Evolutionary conservation across 2,113 vertebrate species (phyloP).

Genomic region (Nibea coibor): DNA sequence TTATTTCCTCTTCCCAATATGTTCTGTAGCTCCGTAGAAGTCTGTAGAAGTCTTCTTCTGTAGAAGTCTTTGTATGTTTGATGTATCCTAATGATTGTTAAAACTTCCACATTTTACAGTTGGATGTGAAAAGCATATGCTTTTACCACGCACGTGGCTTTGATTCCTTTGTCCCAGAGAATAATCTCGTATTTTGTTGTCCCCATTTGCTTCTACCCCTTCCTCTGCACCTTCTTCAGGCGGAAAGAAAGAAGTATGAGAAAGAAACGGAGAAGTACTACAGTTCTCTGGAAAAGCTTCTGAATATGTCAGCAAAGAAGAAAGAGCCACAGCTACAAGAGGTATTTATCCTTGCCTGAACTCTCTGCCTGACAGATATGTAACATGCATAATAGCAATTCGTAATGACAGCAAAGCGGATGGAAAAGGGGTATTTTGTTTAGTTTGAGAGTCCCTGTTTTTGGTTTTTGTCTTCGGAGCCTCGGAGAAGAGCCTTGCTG

Average conservation of each 20-base stretch:
- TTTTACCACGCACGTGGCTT: neutral
- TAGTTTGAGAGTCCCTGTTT: conserved; percentile 40
- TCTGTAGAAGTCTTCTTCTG: neutral
- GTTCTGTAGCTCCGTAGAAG: neutral
- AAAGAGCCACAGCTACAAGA: conserved; percentile 96
- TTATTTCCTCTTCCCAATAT: conserved; percentile 23
- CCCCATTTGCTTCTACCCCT: neutral
- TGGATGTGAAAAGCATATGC: neutral
- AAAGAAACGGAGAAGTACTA: conserved; percentile 99
- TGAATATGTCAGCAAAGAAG: conserved; percentile 96
- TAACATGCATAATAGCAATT: neutral
- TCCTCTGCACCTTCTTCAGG: conserved; percentile 77
- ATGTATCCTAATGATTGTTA: neutral
- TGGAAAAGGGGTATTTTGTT: conserved; percentile 41
- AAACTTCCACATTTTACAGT: neutral
- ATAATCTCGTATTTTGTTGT: conserved; percentile 8
- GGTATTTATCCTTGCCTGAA: conserved; percentile 80
- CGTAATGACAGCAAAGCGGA: conserved; percentile 10
- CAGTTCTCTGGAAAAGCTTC: conserved; percentile 94
- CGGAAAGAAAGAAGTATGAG: conserved; percentile 96
- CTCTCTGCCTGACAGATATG: conserved; percentile 1
- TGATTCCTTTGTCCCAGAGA: neutral
- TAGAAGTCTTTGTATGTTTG: neutral
- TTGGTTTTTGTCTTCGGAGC: conserved; percentile 21
- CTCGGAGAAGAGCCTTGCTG: conserved; percentile 23